Conservation (phyloP, 2,113 vertebrate species). For the Ardeotis arabs region DNA sequence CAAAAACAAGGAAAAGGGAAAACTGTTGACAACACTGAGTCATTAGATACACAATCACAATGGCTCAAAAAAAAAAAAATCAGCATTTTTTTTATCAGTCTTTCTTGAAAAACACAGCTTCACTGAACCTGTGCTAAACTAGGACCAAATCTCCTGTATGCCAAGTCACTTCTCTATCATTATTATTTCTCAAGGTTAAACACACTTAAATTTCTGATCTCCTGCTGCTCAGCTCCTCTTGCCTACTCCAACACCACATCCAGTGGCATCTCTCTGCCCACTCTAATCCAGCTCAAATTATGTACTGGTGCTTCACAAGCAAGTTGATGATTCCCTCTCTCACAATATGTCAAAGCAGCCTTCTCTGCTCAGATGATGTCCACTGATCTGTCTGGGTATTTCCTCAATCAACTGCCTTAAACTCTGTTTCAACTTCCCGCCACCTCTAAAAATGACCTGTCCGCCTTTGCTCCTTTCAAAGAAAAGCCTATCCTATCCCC, state of each 20-base stretch:
- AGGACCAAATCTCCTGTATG: neutral
- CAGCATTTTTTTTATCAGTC: neutral
- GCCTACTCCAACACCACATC: neutral
- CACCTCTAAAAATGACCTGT: neutral
- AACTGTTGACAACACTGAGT: neutral
- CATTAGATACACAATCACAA: neutral
- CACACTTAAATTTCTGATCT: neutral
- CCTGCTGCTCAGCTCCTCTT: neutral
- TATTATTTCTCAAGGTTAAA: neutral
- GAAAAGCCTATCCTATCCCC: neutral
- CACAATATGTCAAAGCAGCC: neutral
- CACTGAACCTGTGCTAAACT: neutral
- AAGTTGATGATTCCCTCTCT: neutral
- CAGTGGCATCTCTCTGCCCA: neutral
- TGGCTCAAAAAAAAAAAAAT: neutral
- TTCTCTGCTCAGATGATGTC: neutral
- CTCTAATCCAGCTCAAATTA: neutral
- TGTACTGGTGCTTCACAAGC: neutral
- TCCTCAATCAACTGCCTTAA: neutral
- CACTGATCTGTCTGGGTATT: neutral
- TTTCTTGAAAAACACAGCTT: neutral
- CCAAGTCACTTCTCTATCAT: neutral
- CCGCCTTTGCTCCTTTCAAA: neutral
- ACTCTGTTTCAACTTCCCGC: conserved; percentile 28
- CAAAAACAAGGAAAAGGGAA: neutral